These are phyloP conservation scores for Ceriagrion tenellum DNA, from an alignment of 2,888 invertebrate species.

Conservation along the genomic window DNA sequence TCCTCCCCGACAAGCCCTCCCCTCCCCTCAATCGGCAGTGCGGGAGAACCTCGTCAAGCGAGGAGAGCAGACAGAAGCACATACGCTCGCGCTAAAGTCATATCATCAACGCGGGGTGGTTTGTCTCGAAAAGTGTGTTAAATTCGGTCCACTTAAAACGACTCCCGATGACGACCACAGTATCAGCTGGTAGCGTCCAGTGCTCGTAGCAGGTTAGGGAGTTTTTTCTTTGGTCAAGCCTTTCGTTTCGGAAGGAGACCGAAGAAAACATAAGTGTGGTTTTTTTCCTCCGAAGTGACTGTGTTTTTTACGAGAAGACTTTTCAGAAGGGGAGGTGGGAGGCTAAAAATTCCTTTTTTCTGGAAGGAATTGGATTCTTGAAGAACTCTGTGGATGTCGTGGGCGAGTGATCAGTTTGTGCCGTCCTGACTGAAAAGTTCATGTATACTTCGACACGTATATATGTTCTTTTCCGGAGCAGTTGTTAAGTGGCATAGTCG, in stretches of 20 bases:
- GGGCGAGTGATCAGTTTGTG: slow-evolving; percentile 40
- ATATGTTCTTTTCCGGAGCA: not conserved
- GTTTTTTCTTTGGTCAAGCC: slow-evolving; percentile 24
- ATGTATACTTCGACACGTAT: not conserved
- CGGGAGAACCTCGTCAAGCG: slow-evolving; percentile 49
- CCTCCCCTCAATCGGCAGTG: slow-evolving; percentile 24
- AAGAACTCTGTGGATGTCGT: not conserved
- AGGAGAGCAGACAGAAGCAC: slow-evolving; percentile 59
- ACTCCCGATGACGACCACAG: slow-evolving; percentile 55
- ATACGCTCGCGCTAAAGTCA: slow-evolving; percentile 48
- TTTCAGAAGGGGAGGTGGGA: slow-evolving; percentile 57
- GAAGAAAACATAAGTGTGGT: slow-evolving; percentile 55
- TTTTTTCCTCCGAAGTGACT: slow-evolving; percentile 36
- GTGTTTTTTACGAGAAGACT: slow-evolving; percentile 48
- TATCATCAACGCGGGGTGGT: slow-evolving; percentile 22
- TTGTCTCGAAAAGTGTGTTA: slow-evolving; percentile 48
- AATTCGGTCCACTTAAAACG: slow-evolving; percentile 46
- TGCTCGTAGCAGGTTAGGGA: slow-evolving; percentile 28
- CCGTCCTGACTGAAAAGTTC: slow-evolving; percentile 21
- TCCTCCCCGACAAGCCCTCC: not conserved
- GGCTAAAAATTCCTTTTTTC: slow-evolving; percentile 36
- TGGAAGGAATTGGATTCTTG: slow-evolving; percentile 39
- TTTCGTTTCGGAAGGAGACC: slow-evolving; percentile 42
- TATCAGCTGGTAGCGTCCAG: slow-evolving; percentile 38
- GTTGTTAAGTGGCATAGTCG: not conserved